Evolutionary conservation across 1,140 invertebrate species (phyloP).

Genomic region (Zophobas atratus): DNA sequence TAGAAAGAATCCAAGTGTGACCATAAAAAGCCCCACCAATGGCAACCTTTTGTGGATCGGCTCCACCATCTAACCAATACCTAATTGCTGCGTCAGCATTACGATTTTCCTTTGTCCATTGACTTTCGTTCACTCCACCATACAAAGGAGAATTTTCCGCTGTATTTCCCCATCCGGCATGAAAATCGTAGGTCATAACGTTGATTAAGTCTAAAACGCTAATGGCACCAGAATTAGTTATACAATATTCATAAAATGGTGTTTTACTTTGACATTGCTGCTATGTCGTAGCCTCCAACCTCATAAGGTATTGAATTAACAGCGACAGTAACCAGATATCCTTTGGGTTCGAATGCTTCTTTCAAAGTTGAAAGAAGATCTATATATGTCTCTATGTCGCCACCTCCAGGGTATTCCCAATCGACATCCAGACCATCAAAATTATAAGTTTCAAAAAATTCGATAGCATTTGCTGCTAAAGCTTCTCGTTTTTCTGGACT

Average conservation of each 20-base stretch:
- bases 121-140: conserved; percentile 80
- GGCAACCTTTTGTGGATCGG: conserved; percentile 73
- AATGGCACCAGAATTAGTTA: conserved; percentile 63
- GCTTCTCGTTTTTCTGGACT: conserved; percentile 66
- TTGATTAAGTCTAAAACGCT: conserved; percentile 84
- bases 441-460: conserved; percentile 73
- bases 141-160: conserved; percentile 87
- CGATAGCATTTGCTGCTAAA: conserved; percentile 74
- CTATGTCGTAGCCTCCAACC: conserved; percentile 84
- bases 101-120: conserved; percentile 64
- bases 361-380: conserved; percentile 69
- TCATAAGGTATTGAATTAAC: conserved; percentile 69
- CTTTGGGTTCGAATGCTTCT: conserved; percentile 79
- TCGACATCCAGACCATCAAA: conserved; percentile 87
- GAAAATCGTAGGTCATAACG: conserved; percentile 90
- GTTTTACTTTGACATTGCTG: conserved; percentile 90
- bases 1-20: conserved; percentile 73
- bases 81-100: conserved; percentile 21
- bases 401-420: conserved; percentile 84
- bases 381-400: conserved; percentile 66
- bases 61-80: conserved; percentile 65
- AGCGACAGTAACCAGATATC: conserved; percentile 83
- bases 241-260: conserved; percentile 1
- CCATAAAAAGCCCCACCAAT: conserved; percentile 79
- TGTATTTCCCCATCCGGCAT: conserved; percentile 85